Evolutionary conservation across 2,888 invertebrate species (phyloP), one percentile per base, ranked within the genome.

Genomic region (Nasonovia ribisnigri): DNA sequence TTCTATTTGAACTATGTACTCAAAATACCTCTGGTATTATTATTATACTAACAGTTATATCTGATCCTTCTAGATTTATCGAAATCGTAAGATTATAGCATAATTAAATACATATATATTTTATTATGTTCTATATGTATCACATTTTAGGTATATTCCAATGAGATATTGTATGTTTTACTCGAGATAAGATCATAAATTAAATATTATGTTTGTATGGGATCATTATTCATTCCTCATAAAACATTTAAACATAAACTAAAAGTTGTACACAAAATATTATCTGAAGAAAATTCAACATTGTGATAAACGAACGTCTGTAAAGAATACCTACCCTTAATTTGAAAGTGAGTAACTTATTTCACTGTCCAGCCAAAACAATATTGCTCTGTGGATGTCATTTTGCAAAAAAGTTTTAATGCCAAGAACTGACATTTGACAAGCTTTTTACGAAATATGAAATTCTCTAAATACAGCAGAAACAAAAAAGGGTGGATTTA

Each of bases 351-450:
- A 67, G 43, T 48, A 67, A 90, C 77, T 48, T 51, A 88, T 60
- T 87, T 46, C 26, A 60, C 57, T 91, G 91, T 92, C 67, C 91
- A 84, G 26, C 60, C 11, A 6, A 77, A 46, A 87, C 60, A 46
- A 60, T 92, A 92, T 60, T 87, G n/a, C 36, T 36, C 92, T 67
- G 92, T 29, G 26, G 60, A 36, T 60, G 60, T 92, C 46, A 87
- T 92, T 92, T 88, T 43, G 24, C 67, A 84, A 88, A 92, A 67
- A 92, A 92, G 51, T 92, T 92, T 88, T 77, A 92, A 88, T 48
- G 29, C 88, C 88, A 36, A 48, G 8, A 36, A 86, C 86, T 88
- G 88, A 88, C 87, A 54, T 57, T 57, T 89, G 90, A 91, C 86
- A 92, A 88, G 77, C 84, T 54, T 92, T 92, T 60, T 88, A 54